Evolutionary conservation across 2,888 invertebrate genomes (phyloP).

Genomic region (Lasius fuliginosus): DNA sequence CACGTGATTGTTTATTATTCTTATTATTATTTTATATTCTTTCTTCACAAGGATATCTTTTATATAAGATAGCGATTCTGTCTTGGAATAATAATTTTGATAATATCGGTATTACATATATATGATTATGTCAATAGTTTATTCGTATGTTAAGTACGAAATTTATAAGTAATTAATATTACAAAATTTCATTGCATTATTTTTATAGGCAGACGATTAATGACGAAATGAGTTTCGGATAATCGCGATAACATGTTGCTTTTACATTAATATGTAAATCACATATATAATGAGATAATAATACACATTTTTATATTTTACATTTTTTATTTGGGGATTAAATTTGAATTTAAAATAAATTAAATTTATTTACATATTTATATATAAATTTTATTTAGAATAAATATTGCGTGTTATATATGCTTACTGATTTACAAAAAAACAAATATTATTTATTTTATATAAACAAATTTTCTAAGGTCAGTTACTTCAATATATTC

Average conservation of each 20-base stretch:
- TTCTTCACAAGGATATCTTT: neutral
- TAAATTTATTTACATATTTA: neutral
- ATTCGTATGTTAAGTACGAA: neutral
- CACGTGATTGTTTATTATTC: neutral
- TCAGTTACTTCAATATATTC: neutral
- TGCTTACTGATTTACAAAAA: neutral
- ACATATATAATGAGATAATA: neutral
- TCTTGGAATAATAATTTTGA: neutral
- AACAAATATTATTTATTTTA: neutral
- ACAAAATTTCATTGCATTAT: neutral
- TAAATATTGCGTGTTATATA: neutral
- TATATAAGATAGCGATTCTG: neutral
- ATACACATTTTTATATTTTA: neutral
- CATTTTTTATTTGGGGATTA: neutral
- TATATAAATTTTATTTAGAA: neutral
- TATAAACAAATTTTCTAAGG: neutral
- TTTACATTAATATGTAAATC: constrained; percentile 14
- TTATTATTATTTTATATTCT: neutral
- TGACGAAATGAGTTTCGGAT: neutral
- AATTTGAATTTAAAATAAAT: constrained; percentile 11
- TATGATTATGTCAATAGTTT: neutral
- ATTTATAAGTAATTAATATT: neutral
- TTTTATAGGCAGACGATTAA: constrained; percentile 13
- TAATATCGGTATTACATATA: neutral
- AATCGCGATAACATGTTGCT: neutral